These are phyloP conservation scores for Sceloporus undulatus DNA, from an alignment of 2,113 vertebrate genomes.

Conservation along the genomic window DNA sequence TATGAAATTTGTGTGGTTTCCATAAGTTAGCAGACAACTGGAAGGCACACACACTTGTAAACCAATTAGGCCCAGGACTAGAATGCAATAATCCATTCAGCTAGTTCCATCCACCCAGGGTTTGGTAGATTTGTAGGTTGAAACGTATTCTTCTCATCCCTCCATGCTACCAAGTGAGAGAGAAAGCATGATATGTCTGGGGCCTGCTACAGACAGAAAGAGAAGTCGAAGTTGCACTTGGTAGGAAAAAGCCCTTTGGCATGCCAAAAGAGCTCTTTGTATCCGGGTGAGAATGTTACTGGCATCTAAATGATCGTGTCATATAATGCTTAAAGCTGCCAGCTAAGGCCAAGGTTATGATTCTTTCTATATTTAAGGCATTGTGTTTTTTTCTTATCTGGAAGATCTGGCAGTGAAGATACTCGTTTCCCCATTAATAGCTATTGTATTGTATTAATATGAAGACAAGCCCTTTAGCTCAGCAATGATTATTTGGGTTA, in stretches of 20 bases:
- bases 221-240: not conserved
- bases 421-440: not conserved
- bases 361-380: conserved; percentile 2
- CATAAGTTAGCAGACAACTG: too few relatives aligned
- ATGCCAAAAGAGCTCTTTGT: conserved; percentile 5
- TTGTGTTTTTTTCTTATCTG: not conserved
- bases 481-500: not conserved
- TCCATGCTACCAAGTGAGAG: not conserved
- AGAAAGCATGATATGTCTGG: not conserved
- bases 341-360: conserved; percentile 1
- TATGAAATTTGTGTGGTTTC: too few relatives aligned
- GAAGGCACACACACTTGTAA: not conserved
- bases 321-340: conserved; percentile 11
- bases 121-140: not conserved
- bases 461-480: not conserved
- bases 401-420: not conserved
- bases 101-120: not conserved
- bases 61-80: not conserved
- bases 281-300: not conserved
- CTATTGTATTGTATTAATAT: not conserved
- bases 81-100: not conserved
- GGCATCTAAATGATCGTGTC: not conserved
- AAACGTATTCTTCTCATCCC: not conserved
- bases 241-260: not conserved
- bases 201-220: not conserved